These are phyloP conservation scores for Echiichthys vipera DNA, from an alignment of 2,797 vertebrate species.

Conservation along the genomic window DNA sequence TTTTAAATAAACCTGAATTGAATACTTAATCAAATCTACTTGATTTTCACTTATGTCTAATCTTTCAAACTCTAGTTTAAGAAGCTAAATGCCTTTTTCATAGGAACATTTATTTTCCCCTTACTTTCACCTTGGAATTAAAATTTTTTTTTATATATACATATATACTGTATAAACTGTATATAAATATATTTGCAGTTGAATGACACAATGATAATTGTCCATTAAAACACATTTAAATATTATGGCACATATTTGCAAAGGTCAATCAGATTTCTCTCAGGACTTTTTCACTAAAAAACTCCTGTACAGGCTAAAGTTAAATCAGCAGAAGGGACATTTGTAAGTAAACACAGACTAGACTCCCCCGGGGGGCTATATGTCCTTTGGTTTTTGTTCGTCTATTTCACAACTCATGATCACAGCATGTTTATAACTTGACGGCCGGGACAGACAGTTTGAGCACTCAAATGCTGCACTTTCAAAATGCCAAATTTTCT, in stretches of 20 bases:
- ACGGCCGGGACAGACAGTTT: slow-evolving; percentile 25
- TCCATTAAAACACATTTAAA: neutral
- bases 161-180: no score
- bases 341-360: slow-evolving; percentile 38
- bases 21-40: slow-evolving; percentile 52
- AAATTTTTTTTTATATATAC: neutral
- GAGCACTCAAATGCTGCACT: slow-evolving; percentile 31
- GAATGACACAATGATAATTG: neutral
- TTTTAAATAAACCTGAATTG: slow-evolving; percentile 40
- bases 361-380: neutral
- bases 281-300: slow-evolving; percentile 3
- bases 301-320: neutral
- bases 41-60: slow-evolving; percentile 32
- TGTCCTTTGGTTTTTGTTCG: slow-evolving; percentile 34
- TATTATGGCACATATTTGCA: neutral
- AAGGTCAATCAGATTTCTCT: slow-evolving; percentile 5
- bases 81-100: slow-evolving; percentile 27
- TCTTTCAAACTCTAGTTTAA: slow-evolving; percentile 21
- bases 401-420: slow-evolving; percentile 37
- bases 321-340: slow-evolving; percentile 10
- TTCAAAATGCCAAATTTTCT: slow-evolving; percentile 61
- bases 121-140: neutral
- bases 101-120: slow-evolving; percentile 2
- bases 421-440: slow-evolving; percentile 48
- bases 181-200: neutral